phyloP scores from a whole-genome alignment of 2,888 invertebrate species.

The Lepidocyrtinus sp. region DNA sequence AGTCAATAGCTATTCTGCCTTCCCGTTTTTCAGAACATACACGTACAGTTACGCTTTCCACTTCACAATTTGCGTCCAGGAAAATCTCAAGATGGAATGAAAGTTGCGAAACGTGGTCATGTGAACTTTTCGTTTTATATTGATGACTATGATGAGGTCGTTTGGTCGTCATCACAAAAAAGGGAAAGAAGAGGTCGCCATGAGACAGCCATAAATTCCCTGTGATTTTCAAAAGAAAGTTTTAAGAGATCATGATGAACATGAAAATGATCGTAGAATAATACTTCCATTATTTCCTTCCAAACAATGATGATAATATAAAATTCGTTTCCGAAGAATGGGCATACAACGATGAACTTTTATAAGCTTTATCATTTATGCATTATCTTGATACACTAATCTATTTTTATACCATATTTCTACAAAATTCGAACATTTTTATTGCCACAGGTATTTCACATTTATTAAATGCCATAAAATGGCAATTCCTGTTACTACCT shows the following conservation, averaged over 20 bases:
- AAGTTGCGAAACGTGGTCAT: not conserved
- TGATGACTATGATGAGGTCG: conserved; percentile 17
- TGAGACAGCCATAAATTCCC: conserved; percentile 35
- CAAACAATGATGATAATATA: not conserved
- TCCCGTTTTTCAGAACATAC: too few relatives aligned
- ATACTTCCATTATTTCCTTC: not conserved
- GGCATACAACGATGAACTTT: too few relatives aligned
- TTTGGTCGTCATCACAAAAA: conserved; percentile 4
- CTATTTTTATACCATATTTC: too few relatives aligned
- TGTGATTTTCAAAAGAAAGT: not conserved
- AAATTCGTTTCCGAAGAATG: not conserved
- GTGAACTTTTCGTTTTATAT: conserved; percentile 39
- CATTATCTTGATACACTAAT: not conserved
- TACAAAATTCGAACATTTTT: too few relatives aligned
- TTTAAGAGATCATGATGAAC: not conserved
- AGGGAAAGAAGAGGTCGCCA: conserved; percentile 36
- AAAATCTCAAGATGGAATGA: too few relatives aligned
- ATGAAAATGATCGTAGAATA: not conserved
- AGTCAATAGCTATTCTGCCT: conserved; percentile 7
- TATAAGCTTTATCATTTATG: not conserved
- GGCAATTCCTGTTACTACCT: not conserved
- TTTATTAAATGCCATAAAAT: not conserved
- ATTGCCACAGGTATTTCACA: not conserved
- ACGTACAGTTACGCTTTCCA: not conserved
- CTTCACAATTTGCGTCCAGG: too few relatives aligned